A percentile compares a stretch with the other conserved stretches of the same genome.
phyloP scores from a whole-genome alignment of 2,888 invertebrate genomes.

The Augochlorella aurata region DNA sequence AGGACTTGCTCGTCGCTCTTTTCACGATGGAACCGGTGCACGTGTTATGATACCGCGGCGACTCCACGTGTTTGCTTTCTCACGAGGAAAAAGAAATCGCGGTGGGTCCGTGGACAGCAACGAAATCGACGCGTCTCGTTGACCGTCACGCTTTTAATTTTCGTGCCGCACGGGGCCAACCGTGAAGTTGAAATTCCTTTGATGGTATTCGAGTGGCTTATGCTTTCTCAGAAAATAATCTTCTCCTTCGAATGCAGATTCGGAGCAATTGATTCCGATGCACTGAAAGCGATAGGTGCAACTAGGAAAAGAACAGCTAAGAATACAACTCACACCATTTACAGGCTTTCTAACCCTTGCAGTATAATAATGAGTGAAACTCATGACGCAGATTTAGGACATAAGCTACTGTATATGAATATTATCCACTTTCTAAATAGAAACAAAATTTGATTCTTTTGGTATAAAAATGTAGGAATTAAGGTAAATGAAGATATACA shows the following conservation, averaged over 20 bases:
- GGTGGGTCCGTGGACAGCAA: conserved; percentile 21
- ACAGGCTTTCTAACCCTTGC: no score
- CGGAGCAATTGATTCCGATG: conserved; percentile 27
- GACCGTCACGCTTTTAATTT: conserved; percentile 41
- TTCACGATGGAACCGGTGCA: conserved; percentile 10
- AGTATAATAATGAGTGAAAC: no score
- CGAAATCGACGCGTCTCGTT: conserved; percentile 60
- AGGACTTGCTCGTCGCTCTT: conserved; percentile 47
- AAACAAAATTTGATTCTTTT: no score
- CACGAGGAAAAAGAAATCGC: conserved; percentile 55
- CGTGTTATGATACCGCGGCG: conserved; percentile 65
- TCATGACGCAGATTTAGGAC: no score
- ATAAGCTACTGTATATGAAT: no score
- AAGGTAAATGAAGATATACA: no score
- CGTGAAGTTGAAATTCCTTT: conserved; percentile 22
- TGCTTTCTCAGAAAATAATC: conserved; percentile 49
- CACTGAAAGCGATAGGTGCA: not conserved
- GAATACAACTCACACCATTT: no score
- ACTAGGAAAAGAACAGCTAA: no score
- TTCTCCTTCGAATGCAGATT: conserved; percentile 30
- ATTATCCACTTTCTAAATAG: no score
- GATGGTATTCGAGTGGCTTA: conserved; percentile 3
- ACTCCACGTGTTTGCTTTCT: conserved; percentile 63
- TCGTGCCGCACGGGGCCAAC: not conserved
- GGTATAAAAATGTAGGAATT: no score